Conservation (phyloP, 1,140 invertebrate species). For the Drosophila pandora region DNA sequence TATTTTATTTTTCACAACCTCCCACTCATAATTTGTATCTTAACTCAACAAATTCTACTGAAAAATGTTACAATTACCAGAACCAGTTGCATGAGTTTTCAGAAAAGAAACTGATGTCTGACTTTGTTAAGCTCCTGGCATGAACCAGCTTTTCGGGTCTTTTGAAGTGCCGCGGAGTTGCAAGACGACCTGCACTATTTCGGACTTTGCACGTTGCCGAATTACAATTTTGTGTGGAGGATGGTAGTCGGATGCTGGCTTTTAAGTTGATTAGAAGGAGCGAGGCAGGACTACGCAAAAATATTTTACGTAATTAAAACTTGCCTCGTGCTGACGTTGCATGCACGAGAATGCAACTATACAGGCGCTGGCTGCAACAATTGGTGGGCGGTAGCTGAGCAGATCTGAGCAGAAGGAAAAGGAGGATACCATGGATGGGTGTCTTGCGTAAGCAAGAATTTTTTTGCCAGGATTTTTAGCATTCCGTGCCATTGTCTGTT, state of each 20-base stretch:
- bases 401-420: slow-evolving; percentile 1
- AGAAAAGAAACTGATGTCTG: slow-evolving; percentile 17
- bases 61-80: slow-evolving; percentile 12
- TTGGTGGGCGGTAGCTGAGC: not conserved
- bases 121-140: slow-evolving; percentile 17
- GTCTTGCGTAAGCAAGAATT: slow-evolving; percentile 51
- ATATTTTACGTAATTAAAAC: slow-evolving; percentile 82
- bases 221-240: slow-evolving; percentile 51
- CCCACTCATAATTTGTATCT: not conserved
- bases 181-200: slow-evolving; percentile 51
- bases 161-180: slow-evolving; percentile 36
- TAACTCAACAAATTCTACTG: not conserved
- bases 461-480: slow-evolving; percentile 27
- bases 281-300: slow-evolving; percentile 52
- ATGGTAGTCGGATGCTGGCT: slow-evolving; percentile 29
- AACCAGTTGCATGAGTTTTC: slow-evolving; percentile 7
- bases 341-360: slow-evolving; percentile 41
- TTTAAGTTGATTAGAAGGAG: slow-evolving; percentile 77
- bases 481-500: slow-evolving; percentile 59
- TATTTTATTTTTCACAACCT: not conserved
- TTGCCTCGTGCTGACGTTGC: slow-evolving; percentile 56
- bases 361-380: slow-evolving; percentile 20
- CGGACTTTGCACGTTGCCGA: slow-evolving; percentile 52
- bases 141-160: not conserved
- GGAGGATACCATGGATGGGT: not conserved